Evolutionary conservation across 2,113 vertebrate genomes (phyloP).

Genomic region (Chitala chitala): DNA sequence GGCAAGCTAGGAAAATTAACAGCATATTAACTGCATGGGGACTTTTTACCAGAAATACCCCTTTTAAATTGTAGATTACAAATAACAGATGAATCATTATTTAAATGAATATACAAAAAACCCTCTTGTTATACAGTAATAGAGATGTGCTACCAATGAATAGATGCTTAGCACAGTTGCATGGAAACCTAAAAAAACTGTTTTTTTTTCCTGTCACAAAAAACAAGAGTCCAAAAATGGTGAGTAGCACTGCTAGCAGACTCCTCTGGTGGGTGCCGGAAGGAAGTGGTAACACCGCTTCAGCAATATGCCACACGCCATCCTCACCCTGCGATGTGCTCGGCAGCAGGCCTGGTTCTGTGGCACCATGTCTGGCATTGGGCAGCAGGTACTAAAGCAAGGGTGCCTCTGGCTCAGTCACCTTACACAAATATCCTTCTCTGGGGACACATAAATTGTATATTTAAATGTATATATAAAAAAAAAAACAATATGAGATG

Average conservation of each 20-base stretch:
- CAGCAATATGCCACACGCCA: background rate
- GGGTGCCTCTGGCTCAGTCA: no score
- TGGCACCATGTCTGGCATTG: no score
- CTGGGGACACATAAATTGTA: no score
- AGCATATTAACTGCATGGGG: background rate
- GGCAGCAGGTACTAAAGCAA: no score
- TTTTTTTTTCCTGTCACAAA: background rate
- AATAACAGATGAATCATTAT: conserved; percentile 11
- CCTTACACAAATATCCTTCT: no score
- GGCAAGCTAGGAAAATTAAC: conserved; percentile 24
- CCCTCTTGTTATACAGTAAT: background rate
- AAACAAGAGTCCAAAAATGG: no score
- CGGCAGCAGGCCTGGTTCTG: no score
- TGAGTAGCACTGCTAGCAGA: no score
- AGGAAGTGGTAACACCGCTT: background rate
- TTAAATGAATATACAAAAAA: conserved; percentile 9
- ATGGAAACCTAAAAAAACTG: background rate
- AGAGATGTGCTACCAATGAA: background rate
- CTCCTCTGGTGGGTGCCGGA: background rate
- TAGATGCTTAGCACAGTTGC: background rate
- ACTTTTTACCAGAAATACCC: background rate
- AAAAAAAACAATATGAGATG: no score
- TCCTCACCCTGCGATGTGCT: background rate
- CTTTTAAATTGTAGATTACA: background rate
- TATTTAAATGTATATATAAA: no score